These are phyloP conservation scores for Copsychus sechellarum DNA, from an alignment of 2,113 vertebrate genomes.

Conservation along the genomic window DNA sequence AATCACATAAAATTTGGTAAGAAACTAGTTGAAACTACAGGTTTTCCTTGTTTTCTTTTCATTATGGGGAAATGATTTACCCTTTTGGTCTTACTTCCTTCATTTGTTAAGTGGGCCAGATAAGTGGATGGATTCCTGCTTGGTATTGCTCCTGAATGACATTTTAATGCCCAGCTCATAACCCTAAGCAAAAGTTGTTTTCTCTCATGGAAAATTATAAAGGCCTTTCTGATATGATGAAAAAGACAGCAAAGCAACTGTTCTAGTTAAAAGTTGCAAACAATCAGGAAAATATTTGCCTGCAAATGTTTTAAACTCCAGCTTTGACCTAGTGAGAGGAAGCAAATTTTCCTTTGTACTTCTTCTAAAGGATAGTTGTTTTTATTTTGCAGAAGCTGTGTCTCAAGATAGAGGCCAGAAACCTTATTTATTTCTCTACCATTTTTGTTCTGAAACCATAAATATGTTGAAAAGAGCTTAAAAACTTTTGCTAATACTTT, in stretches of 20 bases:
- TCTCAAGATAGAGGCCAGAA: not conserved
- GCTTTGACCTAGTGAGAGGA: not conserved
- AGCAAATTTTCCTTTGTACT: not conserved
- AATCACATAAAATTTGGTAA: not conserved
- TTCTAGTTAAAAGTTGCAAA: not conserved
- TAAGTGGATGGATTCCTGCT: not conserved
- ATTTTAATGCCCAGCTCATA: not conserved
- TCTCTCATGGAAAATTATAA: not conserved
- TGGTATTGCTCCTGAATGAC: not conserved
- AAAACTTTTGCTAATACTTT: constrained; percentile 6
- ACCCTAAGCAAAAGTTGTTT: not conserved
- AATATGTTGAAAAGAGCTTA: not conserved
- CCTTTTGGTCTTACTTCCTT: not conserved
- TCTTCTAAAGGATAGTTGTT: not conserved
- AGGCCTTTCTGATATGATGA: not conserved
- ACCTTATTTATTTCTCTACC: not conserved
- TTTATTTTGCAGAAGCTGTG: not conserved
- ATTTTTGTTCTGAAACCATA: not conserved
- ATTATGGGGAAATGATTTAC: not conserved
- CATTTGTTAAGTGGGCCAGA: not conserved
- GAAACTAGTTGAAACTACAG: not conserved
- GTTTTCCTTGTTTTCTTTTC: not conserved
- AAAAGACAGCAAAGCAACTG: not conserved
- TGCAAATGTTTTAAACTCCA: not conserved
- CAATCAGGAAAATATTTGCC: not conserved